These are phyloP conservation scores for Mionectes olivaceus DNA, from an alignment of 2,797 vertebrate species.

Conservation along the genomic window DNA sequence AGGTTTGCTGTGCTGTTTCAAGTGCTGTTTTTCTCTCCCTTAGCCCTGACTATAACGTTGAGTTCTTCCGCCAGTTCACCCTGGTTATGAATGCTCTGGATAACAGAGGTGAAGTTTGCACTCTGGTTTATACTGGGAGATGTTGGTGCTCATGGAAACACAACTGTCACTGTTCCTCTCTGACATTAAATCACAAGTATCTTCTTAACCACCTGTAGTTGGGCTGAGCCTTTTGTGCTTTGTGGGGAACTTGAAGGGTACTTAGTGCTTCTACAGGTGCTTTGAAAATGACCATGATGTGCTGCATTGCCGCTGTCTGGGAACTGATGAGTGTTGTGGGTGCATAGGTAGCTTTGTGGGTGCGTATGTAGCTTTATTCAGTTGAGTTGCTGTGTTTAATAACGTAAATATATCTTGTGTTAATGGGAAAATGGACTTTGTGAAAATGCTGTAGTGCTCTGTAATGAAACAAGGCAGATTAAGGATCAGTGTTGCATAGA, in stretches of 20 bases:
- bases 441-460: not conserved
- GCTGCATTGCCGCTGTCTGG: not conserved
- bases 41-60: slow-evolving; percentile 96
- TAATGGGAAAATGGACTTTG: not conserved
- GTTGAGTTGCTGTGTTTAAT: not conserved
- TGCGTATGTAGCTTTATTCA: not conserved
- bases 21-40: slow-evolving; percentile 57
- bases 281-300: not conserved
- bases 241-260: not conserved
- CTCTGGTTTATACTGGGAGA: not conserved
- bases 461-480: not conserved
- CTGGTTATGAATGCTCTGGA: slow-evolving; percentile 98
- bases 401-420: not conserved
- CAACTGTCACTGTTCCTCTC: not conserved
- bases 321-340: not conserved
- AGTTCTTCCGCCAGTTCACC: slow-evolving; percentile 95
- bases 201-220: not conserved
- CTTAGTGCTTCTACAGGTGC: not conserved
- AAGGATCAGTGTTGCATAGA: not conserved
- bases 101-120: slow-evolving; percentile 89
- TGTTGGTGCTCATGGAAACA: not conserved
- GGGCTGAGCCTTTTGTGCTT: not conserved
- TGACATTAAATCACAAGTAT: not conserved
- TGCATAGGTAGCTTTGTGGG: not conserved
- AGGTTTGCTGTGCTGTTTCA: not conserved